Conservation (phyloP, 1,140 invertebrate genomes). For the Psix sp. region DNA sequence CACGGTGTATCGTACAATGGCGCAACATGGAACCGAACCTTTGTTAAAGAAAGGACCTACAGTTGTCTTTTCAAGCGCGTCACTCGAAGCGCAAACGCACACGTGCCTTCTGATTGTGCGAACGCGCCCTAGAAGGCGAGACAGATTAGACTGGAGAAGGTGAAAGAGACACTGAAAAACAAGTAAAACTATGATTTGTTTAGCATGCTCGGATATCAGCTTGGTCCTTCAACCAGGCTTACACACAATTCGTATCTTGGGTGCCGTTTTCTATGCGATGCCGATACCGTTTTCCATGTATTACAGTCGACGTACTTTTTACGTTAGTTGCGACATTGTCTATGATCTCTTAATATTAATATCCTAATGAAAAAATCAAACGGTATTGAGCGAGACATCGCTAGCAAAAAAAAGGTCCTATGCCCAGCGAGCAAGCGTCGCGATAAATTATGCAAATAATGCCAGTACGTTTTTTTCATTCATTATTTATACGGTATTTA, state of each 20-base stretch:
- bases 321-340: slow-evolving; percentile 27
- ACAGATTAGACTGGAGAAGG: slow-evolving; percentile 12
- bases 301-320: slow-evolving; percentile 19
- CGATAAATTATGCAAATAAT: neutral
- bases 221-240: slow-evolving; percentile 8
- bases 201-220: slow-evolving; percentile 54
- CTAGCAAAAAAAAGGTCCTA: slow-evolving; percentile 24
- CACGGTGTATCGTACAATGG: too few relatives aligned
- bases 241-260: slow-evolving; percentile 28
- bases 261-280: slow-evolving; percentile 41
- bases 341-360: slow-evolving; percentile 58
- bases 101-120: slow-evolving; percentile 60
- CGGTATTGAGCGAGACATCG: slow-evolving; percentile 48
- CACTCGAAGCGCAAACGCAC: slow-evolving; percentile 9
- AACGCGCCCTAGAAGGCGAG: slow-evolving; percentile 12
- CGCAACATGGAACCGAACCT: too few relatives aligned
- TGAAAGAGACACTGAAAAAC: slow-evolving; percentile 11
- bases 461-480: slow-evolving; percentile 2
- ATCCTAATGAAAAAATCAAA: slow-evolving; percentile 44
- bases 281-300: slow-evolving; percentile 40
- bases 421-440: slow-evolving; percentile 30
- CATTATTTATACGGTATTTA: slow-evolving; percentile 2
- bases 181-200: slow-evolving; percentile 47
- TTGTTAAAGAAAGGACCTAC: neutral
- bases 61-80: neutral